Evolutionary conservation across 2,888 invertebrate species (phyloP).

Genomic region (Anorthoa munda): DNA sequence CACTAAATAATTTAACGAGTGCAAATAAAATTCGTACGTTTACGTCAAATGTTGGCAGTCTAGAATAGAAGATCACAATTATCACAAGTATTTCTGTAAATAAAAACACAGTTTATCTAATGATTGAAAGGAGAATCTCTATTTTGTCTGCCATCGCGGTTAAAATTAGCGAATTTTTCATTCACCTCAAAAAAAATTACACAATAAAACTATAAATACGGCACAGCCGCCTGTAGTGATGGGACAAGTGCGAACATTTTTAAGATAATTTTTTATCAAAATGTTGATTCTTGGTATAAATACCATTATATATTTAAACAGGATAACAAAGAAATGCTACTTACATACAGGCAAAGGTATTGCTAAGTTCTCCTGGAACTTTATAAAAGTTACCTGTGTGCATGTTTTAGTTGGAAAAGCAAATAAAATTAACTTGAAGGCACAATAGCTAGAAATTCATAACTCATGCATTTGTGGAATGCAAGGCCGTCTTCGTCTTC

Average conservation of each 20-base stretch:
- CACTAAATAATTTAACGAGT: slow-evolving; percentile 3
- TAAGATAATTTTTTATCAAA: neutral
- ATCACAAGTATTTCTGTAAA: slow-evolving; percentile 16
- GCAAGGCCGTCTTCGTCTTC: slow-evolving; percentile 8
- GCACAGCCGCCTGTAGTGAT: slow-evolving; percentile 35
- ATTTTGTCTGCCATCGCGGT: slow-evolving; percentile 17
- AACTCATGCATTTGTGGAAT: neutral
- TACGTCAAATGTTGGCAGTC: neutral
- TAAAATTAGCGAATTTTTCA: slow-evolving; percentile 31
- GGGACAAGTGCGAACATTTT: slow-evolving; percentile 22
- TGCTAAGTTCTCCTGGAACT: neutral
- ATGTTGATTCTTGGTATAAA: no score
- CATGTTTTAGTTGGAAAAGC: neutral
- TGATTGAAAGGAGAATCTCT: slow-evolving; percentile 8
- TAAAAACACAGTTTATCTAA: slow-evolving; percentile 10
- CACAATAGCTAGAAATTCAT: neutral
- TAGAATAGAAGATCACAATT: slow-evolving; percentile 24
- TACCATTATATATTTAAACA: neutral
- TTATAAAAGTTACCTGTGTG: neutral
- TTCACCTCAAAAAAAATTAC: slow-evolving; percentile 26
- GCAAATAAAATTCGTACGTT: slow-evolving; percentile 16
- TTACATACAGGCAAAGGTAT: neutral
- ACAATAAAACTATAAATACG: slow-evolving; percentile 51
- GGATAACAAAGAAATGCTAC: neutral
- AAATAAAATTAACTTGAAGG: neutral